These are phyloP conservation scores for Streptopelia turtur DNA, from an alignment of 2,797 vertebrate genomes.

Conservation along the genomic window DNA sequence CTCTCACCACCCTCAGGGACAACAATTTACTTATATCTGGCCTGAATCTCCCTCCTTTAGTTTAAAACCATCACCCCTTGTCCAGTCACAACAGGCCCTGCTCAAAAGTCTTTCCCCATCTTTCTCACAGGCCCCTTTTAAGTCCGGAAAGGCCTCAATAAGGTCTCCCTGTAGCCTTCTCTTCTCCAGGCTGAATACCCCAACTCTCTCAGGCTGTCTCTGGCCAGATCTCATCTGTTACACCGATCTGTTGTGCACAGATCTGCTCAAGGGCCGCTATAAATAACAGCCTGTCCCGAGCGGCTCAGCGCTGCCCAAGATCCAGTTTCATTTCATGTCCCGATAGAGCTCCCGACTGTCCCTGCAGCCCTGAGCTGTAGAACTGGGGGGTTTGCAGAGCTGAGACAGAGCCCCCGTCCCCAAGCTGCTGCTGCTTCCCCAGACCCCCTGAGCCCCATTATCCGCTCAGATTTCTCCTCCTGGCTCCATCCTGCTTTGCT, in stretches of 20 bases:
- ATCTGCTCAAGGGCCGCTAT: not conserved
- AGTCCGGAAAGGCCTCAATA: no score
- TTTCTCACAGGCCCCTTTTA: no score
- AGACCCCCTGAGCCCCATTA: not conserved
- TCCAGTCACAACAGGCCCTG: no score
- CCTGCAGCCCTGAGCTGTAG: not conserved
- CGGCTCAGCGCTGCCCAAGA: not conserved
- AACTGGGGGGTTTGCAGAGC: fast-evolving
- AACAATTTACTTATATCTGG: no score
- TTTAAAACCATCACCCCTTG: no score
- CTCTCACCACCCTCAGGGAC: no score
- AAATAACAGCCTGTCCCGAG: not conserved
- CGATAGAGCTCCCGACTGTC: not conserved
- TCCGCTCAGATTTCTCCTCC: not conserved
- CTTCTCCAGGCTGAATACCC: no score
- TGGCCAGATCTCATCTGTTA: not conserved
- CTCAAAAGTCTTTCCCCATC: no score
- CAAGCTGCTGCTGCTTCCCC: not conserved
- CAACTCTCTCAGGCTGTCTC: no score
- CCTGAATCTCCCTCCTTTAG: no score
- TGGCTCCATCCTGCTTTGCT: not conserved
- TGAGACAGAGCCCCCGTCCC: not conserved
- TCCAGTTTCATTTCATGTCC: not conserved
- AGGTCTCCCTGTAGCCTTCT: no score
- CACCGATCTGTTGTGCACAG: not conserved